Percentiles rank a stretch among this genome's conserved stretches.
Evolutionary conservation across 2,888 invertebrate species (phyloP).

Genomic region (Steinernema hermaphroditum): DNA sequence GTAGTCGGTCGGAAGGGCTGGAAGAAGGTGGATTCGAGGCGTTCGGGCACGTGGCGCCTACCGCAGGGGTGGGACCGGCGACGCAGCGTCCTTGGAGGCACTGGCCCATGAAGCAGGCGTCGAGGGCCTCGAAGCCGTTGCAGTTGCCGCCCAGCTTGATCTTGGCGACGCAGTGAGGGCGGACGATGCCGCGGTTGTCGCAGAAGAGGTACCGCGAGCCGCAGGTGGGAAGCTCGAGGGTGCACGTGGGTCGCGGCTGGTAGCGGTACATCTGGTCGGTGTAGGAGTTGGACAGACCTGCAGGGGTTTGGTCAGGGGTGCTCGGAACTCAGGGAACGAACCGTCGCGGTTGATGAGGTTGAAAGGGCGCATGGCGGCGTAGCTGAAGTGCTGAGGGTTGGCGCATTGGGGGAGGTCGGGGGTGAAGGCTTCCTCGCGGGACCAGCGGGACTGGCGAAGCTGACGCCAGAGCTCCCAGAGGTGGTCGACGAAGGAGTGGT

Average conservation of each 20-base stretch:
- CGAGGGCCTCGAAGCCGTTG: slow-evolving; percentile 58
- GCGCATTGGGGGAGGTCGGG: slow-evolving; percentile 61
- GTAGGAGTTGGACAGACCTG: slow-evolving; percentile 64
- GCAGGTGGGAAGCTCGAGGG: slow-evolving; percentile 56
- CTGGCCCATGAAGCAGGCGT: slow-evolving; percentile 60
- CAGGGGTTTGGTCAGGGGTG: too few species aligned
- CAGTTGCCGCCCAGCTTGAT: slow-evolving; percentile 60
- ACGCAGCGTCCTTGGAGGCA: slow-evolving; percentile 64
- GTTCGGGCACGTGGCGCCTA: slow-evolving; percentile 28
- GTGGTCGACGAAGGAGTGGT: slow-evolving; percentile 68
- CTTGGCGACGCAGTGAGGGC: slow-evolving; percentile 65
- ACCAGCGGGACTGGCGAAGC: slow-evolving; percentile 60
- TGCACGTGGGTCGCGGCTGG: slow-evolving; percentile 63
- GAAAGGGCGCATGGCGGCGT: slow-evolving; percentile 64
- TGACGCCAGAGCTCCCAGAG: slow-evolving; percentile 67
- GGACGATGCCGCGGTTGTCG: slow-evolving; percentile 55
- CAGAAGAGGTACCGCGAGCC: slow-evolving; percentile 65
- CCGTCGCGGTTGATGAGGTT: slow-evolving; percentile 62
- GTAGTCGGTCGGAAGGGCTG: slow-evolving; percentile 33
- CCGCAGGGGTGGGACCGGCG: slow-evolving; percentile 52
- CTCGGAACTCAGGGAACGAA: too few species aligned
- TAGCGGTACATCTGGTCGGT: slow-evolving; percentile 65
- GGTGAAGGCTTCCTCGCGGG: slow-evolving; percentile 58
- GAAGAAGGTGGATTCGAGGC: slow-evolving; percentile 2
- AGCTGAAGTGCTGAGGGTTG: slow-evolving; percentile 63